Evolutionary conservation across 2,797 vertebrate species (phyloP).

Genomic region (Delichon dasypus): DNA sequence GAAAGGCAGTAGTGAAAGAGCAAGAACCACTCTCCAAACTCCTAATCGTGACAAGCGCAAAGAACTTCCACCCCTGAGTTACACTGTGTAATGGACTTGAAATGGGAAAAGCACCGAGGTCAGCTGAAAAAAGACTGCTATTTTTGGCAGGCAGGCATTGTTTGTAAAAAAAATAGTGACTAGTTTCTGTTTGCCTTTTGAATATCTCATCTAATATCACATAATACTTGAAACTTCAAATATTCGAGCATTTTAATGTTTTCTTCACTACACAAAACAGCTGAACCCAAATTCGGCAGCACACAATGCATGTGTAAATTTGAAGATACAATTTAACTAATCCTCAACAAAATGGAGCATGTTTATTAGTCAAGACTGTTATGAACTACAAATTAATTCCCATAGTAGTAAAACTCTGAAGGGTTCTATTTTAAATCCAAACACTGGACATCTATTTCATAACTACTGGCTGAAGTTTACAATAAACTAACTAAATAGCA

Average conservation of each 20-base stretch:
- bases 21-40: not conserved
- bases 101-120: not conserved
- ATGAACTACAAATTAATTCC: not conserved
- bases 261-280: not conserved
- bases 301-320: fast-evolving
- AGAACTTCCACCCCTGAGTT: not conserved
- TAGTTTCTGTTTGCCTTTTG: not conserved
- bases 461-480: not conserved
- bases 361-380: not conserved
- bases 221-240: not conserved
- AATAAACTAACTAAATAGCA: not conserved
- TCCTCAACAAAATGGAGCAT: not conserved
- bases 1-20: fast-evolving
- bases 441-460: not conserved
- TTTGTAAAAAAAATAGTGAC: not conserved
- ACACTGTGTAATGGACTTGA: not conserved
- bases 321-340: not conserved
- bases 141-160: not conserved
- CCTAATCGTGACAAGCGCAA: not conserved
- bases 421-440: not conserved
- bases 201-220: not conserved
- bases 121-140: not conserved
- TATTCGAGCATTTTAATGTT: not conserved
- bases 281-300: not conserved
- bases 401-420: not conserved